A percentile compares a stretch with the other conserved stretches of the same genome.
These are phyloP conservation scores for Ciconia boyciana DNA, from an alignment of 2,113 vertebrate species.

Conservation along the genomic window DNA sequence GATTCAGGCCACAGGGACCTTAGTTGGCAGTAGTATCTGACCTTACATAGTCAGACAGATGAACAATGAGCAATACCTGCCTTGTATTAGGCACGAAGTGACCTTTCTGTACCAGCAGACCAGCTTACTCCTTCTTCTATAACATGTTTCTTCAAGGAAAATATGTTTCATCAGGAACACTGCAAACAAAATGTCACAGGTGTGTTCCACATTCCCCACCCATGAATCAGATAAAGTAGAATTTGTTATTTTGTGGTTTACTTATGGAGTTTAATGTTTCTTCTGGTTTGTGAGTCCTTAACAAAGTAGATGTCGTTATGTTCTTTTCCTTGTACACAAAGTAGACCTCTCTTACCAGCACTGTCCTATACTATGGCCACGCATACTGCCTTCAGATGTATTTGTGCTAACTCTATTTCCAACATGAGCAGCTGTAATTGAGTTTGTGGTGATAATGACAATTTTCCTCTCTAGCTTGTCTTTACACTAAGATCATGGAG, in stretches of 20 bases:
- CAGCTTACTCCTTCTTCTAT: background rate
- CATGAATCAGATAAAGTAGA: background rate
- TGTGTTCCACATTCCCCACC: background rate
- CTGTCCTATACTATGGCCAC: background rate
- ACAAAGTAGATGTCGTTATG: background rate
- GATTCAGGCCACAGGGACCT: background rate
- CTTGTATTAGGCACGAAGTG: background rate
- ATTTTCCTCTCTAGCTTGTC: background rate
- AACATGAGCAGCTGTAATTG: rapidly evolving
- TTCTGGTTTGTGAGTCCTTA: background rate
- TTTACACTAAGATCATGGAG: background rate
- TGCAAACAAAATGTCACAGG: background rate
- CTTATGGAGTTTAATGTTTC: background rate
- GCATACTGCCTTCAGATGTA: background rate
- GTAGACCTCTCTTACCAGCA: background rate
- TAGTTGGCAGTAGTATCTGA: background rate
- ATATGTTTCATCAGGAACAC: background rate
- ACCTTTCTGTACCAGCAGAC: conserved; percentile 15
- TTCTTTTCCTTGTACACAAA: background rate
- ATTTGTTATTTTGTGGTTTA: background rate
- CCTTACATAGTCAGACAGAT: background rate
- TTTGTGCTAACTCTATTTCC: background rate
- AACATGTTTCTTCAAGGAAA: background rate
- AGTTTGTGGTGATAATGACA: background rate
- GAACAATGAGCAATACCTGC: background rate